phyloP scores from a whole-genome alignment of 2,113 vertebrate genomes.

The Gobiocypris rarus region DNA sequence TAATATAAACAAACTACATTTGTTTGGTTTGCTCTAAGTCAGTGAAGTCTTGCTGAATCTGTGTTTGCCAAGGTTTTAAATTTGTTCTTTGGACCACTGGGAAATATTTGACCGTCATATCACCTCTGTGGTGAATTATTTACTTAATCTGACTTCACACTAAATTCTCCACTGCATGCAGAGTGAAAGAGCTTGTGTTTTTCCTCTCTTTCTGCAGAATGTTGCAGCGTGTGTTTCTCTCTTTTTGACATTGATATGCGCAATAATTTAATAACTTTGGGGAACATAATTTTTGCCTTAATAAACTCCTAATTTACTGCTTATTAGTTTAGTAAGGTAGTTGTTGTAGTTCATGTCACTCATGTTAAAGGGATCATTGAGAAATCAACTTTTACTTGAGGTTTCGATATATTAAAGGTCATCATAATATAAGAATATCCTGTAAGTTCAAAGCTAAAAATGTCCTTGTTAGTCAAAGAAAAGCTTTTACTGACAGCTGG shows the following conservation, averaged over 20 bases:
- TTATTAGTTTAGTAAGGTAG: too few relatives aligned
- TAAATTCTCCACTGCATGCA: background rate
- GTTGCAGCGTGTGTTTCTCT: background rate
- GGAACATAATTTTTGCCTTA: too few relatives aligned
- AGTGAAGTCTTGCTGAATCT: background rate
- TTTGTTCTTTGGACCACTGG: constrained; percentile 1
- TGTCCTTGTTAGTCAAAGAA: too few relatives aligned
- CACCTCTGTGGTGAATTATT: constrained; percentile 54
- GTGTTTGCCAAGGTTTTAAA: constrained; percentile 21
- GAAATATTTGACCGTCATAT: constrained; percentile 47
- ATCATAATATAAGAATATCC: too few relatives aligned
- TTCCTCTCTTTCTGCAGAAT: background rate
- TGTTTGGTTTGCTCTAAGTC: background rate
- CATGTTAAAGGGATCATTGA: too few relatives aligned
- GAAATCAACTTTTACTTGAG: too few relatives aligned
- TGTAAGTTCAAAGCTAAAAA: too few relatives aligned
- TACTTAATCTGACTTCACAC: constrained; percentile 23
- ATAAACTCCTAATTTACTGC: too few relatives aligned
- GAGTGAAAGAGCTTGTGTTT: background rate
- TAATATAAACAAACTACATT: constrained; percentile 1
- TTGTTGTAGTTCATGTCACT: too few relatives aligned
- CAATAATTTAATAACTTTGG: background rate
- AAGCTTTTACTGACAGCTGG: too few relatives aligned
- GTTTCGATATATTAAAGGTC: too few relatives aligned
- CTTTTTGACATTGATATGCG: background rate